Conservation (phyloP, 2,113 vertebrate species). For the Charadrius vociferus region DNA sequence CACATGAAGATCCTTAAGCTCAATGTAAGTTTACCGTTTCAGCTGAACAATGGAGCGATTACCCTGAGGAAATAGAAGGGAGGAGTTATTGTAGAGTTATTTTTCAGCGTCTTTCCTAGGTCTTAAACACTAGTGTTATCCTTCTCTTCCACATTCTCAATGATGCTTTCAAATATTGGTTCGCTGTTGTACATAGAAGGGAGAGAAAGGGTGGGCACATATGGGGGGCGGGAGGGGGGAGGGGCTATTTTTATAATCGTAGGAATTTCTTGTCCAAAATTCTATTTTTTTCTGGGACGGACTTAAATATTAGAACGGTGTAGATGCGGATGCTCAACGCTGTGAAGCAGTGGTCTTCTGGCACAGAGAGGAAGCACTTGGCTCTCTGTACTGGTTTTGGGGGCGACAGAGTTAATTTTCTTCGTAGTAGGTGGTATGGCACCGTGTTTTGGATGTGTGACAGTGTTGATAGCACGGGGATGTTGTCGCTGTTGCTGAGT, state of each 20-base stretch:
- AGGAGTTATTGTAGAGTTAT: neutral
- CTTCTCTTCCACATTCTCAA: neutral
- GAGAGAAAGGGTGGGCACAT: neutral
- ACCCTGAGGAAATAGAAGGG: neutral
- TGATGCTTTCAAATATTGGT: neutral
- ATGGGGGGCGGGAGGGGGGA: rapidly evolving
- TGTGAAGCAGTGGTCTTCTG: neutral
- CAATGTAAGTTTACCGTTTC: neutral
- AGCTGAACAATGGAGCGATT: neutral
- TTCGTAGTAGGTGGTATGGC: neutral
- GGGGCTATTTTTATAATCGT: neutral
- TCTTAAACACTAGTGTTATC: neutral
- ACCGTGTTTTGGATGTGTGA: neutral
- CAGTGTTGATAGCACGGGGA: neutral
- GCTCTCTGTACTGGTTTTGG: neutral
- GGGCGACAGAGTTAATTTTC: neutral
- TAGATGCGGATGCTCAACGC: neutral
- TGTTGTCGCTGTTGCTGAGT: neutral
- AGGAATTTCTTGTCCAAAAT: neutral
- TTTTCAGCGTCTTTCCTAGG: neutral
- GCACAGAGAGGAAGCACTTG: neutral
- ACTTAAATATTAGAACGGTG: neutral
- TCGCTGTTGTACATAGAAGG: neutral
- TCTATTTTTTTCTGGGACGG: neutral
- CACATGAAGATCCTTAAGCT: neutral